Base-by-base conservation (phyloP, 2,888 invertebrate genomes). In the Macrosoma leucophasiata region DNA sequence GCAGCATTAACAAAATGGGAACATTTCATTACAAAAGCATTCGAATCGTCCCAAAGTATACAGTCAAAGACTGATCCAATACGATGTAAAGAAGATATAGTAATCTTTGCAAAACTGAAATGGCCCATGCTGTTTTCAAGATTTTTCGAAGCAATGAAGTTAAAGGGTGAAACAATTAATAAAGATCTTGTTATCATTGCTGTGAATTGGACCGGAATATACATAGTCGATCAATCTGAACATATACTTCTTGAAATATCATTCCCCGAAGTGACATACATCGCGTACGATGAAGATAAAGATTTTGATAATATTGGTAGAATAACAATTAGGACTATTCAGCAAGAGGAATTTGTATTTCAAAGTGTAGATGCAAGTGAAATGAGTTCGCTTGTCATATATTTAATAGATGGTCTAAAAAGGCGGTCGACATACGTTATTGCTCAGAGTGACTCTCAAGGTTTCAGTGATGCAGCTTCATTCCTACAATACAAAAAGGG, bases 51-150 rank as follows among this genome's bases (percentile, higher is more conserved):
- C 25, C 86, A 91, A 34, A 93, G 91, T 57, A 89, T 92, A 3
- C 88, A 89, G 54, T 89, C 91, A 30, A 84, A 85, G 51, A 77
- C 87, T 12, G 88, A 91, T 27, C 78, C 88, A 3, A 65, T 89
- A 13, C 88, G 89, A 50, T 94, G 95, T 12, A 95, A 94, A 69
- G 94, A 94, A 71, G 95, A 97, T 61, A 91, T 98, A 31, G 96
- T 97, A 0, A 90, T 92, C 55, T 97, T 93, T 71, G 93, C 96
- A 2, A 95, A 95, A 78, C 84, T 92, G 41, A 94, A 95, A 51
- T 98, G 97, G 97, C 96, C 97, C 0, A 90, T 98, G 69, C 81
- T 97, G 4, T 98, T 98, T 71, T 97, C 97, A 0, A 88, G 95
- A 59, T 97, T 97, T 70, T 98, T 93, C 60, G 97, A 98, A 81